phyloP scores from a whole-genome alignment of 2,113 vertebrate species.

The Dunckerocampus dactyliophorus region DNA sequence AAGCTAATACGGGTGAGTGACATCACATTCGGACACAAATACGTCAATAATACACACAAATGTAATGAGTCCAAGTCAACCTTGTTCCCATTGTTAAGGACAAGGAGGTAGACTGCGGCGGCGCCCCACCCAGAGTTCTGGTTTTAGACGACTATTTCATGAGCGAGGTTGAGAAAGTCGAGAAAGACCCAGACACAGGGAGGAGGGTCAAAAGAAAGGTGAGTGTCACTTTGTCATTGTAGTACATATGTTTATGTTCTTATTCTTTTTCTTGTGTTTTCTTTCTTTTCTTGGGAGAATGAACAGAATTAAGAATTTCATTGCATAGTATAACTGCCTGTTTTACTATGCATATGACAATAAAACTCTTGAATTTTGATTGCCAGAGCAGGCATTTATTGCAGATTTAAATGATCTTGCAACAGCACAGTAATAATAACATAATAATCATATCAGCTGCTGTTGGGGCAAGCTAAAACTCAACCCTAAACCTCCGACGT shows the following conservation, averaged over 20 bases:
- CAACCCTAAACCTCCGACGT: too few relatives aligned
- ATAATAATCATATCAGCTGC: too few relatives aligned
- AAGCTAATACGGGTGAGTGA: conserved; percentile 92
- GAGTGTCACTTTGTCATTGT: conserved; percentile 1
- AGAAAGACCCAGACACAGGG: conserved; percentile 93
- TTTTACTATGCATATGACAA: too few relatives aligned
- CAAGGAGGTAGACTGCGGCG: conserved; percentile 96
- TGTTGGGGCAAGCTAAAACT: too few relatives aligned
- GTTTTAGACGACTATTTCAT: conserved; percentile 98
- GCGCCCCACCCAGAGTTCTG: conserved; percentile 92
- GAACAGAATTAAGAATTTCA: too few relatives aligned
- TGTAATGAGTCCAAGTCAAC: neutral
- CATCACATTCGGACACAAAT: neutral
- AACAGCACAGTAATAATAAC: too few relatives aligned
- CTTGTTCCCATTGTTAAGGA: conserved; percentile 73
- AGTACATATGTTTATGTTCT: neutral
- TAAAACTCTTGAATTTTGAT: too few relatives aligned
- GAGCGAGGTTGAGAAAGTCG: conserved; percentile 91
- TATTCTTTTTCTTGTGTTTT: neutral
- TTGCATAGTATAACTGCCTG: too few relatives aligned
- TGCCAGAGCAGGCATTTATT: too few relatives aligned
- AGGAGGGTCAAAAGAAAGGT: conserved; percentile 94
- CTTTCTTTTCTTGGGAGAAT: too few relatives aligned
- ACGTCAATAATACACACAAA: neutral
- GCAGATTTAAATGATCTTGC: too few relatives aligned